Evolutionary conservation across 37 sponge, comb jelly and placozoan genomes (phyloP), one percentile per base, ranked within the genome.

Genomic region (Ephydatia muelleri): DNA sequence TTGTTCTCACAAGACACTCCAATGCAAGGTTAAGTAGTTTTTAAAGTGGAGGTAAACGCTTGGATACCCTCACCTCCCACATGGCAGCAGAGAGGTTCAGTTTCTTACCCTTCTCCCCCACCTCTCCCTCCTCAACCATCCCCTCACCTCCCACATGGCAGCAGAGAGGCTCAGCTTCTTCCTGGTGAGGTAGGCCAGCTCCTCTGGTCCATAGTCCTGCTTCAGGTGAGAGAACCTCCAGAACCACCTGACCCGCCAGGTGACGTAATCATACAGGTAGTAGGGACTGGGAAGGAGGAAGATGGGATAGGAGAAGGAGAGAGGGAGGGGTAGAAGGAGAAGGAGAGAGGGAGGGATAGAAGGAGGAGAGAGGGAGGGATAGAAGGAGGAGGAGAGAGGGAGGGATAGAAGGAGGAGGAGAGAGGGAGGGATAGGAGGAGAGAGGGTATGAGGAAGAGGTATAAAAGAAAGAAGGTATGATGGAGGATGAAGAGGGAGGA

Each of bases 61-160:
- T 43, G 47, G 47, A 11, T 8, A 43, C 47, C 47, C n/a, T n/a
- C 47, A 43, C 47, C 47, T 43, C 47, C 47, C 47, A 43, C 8
- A n/a, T n/a, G n/a, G n/a, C n/a, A n/a, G n/a, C n/a, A n/a, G n/a
- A n/a, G n/a, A n/a, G n/a, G 47, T 4, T 43, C 47, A 43, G 6
- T 8, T 8, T 11, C 47, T 8, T 43, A 4, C 47, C 47, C 4
- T 43, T 4, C 6, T 43, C 47, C 4, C 8, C 47, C 47, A 43
- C 47, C 47, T 43, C 47, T 11, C 47, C 47, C 47, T 11, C 47
- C 64, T 36, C 23, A 14, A 8, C 12, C 19, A 31, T 3, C 13
- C 29, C 8, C 88, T 37, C 65, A 91, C 92, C 89, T 92, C 79
- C 92, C 92, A 92, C 22, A 76, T 77, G 23, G 65, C 26, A 22